These are phyloP conservation scores for Corythornis madagascariensis DNA, from an alignment of 2,113 vertebrate species.

Conservation along the genomic window DNA sequence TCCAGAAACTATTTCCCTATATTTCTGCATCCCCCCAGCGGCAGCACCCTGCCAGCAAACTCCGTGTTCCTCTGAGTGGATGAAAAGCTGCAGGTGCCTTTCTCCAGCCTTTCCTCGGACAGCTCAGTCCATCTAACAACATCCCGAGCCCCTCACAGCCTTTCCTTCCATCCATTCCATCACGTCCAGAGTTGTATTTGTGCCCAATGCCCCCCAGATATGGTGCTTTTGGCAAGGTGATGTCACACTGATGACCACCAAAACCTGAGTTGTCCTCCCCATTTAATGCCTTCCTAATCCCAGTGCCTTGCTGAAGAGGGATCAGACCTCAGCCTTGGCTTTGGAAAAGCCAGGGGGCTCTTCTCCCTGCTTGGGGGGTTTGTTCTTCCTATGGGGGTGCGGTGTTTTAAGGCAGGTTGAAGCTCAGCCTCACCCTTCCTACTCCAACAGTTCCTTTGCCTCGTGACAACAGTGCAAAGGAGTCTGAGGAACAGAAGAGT, in stretches of 20 bases:
- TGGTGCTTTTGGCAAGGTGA: not conserved
- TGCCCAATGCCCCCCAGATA: not conserved
- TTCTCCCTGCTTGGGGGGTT: not conserved
- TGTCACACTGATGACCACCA: not conserved
- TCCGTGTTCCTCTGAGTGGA: fast-evolving
- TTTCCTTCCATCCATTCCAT: not conserved
- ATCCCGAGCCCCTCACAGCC: not conserved
- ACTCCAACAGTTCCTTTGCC: not conserved
- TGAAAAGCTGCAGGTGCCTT: not conserved
- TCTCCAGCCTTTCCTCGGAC: not conserved
- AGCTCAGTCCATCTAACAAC: fast-evolving
- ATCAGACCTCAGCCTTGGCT: not conserved
- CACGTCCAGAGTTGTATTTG: fast-evolving
- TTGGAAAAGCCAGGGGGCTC: fast-evolving
- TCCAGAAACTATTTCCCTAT: not conserved
- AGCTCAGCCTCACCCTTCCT: not conserved
- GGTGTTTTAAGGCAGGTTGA: not conserved
- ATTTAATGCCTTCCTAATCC: not conserved
- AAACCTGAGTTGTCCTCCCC: not conserved
- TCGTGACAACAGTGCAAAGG: not conserved
- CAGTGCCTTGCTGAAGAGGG: not conserved
- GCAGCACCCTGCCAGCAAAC: not conserved
- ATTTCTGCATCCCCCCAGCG: not conserved
- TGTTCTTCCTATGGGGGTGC: fast-evolving
- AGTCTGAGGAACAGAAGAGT: not conserved